These are phyloP conservation scores for Andrena camellia DNA, from an alignment of 2,888 invertebrate genomes.

Conservation along the genomic window DNA sequence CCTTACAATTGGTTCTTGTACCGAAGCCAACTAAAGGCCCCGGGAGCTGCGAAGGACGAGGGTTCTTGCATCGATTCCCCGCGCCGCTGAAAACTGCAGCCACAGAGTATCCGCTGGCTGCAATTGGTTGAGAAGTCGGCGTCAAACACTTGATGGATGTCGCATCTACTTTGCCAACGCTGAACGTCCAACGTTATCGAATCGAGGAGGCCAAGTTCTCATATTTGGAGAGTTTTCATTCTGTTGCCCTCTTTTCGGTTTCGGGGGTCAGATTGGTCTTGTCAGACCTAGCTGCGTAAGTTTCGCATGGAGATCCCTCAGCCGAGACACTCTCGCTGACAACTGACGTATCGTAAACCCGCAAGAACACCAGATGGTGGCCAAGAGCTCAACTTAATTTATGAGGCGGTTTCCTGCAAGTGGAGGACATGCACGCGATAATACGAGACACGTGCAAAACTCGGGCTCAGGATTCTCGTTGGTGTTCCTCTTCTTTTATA, in stretches of 20 bases:
- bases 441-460: not conserved
- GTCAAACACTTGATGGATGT: constrained; percentile 22
- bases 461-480: not conserved
- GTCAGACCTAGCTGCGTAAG: too few relatives aligned
- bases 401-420: not conserved
- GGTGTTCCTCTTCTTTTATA: not conserved
- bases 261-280: too few relatives aligned
- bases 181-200: too few relatives aligned
- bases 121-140: not conserved
- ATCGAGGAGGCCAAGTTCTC: not conserved
- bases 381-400: not conserved
- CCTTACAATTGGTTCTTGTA: constrained; percentile 63
- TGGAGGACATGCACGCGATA: not conserved
- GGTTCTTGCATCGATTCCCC: constrained; percentile 37
- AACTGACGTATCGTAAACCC: constrained; percentile 3
- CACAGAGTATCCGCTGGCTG: not conserved
- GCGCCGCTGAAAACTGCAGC: constrained; percentile 7
- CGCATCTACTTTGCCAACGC: not conserved
- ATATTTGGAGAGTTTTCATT: too few relatives aligned
- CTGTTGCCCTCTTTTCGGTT: too few relatives aligned
- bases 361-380: not conserved
- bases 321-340: not conserved
- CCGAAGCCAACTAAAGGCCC: constrained; percentile 57
- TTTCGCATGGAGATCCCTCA: not conserved
- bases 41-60: constrained; percentile 37